Evolutionary conservation across 2,797 vertebrate genomes (phyloP).

Genomic region (Rallus crepitans): DNA sequence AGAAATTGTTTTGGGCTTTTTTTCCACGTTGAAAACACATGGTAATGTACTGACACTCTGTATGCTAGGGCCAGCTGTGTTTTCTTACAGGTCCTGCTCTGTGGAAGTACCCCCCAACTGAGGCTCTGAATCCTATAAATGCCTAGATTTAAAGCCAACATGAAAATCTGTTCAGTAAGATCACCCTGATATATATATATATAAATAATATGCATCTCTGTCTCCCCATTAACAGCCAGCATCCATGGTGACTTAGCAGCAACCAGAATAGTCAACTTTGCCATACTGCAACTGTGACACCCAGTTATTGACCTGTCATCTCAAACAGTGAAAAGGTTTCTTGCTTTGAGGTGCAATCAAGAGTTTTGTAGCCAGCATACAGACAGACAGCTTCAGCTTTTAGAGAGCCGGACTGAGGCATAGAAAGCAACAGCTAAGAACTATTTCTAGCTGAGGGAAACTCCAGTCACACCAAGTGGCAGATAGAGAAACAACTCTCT

Average conservation of each 20-base stretch:
- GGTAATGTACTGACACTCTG: not conserved
- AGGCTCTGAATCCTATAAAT: not conserved
- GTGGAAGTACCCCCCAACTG: not conserved
- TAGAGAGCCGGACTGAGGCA: not conserved
- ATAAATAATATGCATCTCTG: too few relatives aligned
- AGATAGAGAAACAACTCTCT: not conserved
- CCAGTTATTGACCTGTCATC: not conserved
- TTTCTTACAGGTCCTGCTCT: not conserved
- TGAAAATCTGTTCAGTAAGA: not conserved
- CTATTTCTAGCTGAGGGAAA: not conserved
- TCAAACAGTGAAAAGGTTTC: not conserved
- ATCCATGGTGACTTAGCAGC: not conserved
- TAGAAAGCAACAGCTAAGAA: not conserved
- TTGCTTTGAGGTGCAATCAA: accelerated
- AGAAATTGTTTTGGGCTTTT: not conserved
- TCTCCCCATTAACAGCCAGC: not conserved
- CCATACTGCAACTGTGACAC: not conserved
- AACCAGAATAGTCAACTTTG: not conserved
- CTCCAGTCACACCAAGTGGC: not conserved
- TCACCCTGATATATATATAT: not conserved
- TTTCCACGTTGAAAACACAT: not conserved
- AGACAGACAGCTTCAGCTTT: not conserved
- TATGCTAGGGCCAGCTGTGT: not conserved
- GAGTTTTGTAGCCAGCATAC: not conserved
- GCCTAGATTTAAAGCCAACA: not conserved